Evolutionary conservation across 2,888 invertebrate species (phyloP).

Genomic region (Druceiella hillmani): DNA sequence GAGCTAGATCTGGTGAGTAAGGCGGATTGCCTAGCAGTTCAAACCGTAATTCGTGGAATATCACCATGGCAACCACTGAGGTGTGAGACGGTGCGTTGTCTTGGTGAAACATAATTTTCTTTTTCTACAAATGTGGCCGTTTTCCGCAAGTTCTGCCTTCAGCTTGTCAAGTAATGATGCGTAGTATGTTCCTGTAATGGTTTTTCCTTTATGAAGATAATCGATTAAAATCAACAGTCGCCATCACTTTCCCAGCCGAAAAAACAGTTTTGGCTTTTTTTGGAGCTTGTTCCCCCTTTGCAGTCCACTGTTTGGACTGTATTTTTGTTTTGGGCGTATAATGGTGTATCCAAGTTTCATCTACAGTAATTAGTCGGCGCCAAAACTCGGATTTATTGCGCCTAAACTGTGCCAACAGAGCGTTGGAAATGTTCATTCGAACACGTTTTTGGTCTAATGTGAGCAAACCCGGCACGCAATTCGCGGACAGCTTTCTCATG

Average conservation of each 20-base stretch:
- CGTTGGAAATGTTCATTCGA: too few species aligned
- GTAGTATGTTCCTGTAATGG: slow-evolving; percentile 2
- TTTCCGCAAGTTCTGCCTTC: slow-evolving; percentile 1
- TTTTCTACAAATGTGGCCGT: too few species aligned
- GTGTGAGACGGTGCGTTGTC: too few species aligned
- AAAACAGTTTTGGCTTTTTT: neutral
- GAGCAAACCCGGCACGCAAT: slow-evolving; percentile 9
- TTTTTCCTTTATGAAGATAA: slow-evolving; percentile 4
- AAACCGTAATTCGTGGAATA: neutral
- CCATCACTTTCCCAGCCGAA: slow-evolving; percentile 3
- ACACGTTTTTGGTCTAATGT: slow-evolving; percentile 15
- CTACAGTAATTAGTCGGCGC: slow-evolving; percentile 20
- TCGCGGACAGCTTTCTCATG: slow-evolving; percentile 21
- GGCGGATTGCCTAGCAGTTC: neutral
- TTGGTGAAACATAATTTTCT: too few species aligned
- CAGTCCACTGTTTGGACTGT: slow-evolving; percentile 3
- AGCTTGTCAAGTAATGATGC: slow-evolving; percentile 4
- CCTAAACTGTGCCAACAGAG: too few species aligned
- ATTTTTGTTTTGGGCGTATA: slow-evolving; percentile 18
- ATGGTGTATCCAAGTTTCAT: slow-evolving; percentile 27
- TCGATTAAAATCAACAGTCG: neutral
- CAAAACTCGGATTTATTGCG: slow-evolving; percentile 8
- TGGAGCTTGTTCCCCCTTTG: slow-evolving; percentile 2
- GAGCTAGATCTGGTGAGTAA: neutral
- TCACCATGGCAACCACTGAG: too few species aligned